Evolutionary conservation across 2,797 vertebrate genomes (phyloP), one percentile per base, ranked within the genome.

Genomic region (Helarctos malayanus): DNA sequence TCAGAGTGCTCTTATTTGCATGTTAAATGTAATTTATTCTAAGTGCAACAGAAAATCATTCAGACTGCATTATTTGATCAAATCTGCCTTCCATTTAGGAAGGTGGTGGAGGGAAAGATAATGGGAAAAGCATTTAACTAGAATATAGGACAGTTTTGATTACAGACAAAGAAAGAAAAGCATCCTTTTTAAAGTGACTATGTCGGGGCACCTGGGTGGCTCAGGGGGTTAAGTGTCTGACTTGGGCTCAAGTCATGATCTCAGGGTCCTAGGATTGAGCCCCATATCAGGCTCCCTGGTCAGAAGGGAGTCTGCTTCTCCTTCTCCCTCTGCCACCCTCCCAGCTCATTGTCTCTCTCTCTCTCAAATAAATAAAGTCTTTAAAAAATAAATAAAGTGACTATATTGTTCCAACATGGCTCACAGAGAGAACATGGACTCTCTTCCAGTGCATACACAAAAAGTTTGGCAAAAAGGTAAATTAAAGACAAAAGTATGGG

Each of bases 11-110:
- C 92, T 92, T 14, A 92, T 91, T 94, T 93, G 91, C 49, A 41
- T 47, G 83, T 93, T 89, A 82, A 96, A 95, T 84, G 45, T 38
- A 93, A 80, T 96, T 97, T 94, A 89, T 98, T 96, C 96, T 89
- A 96, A 95, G 68, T 84, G 21, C 97, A 95, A 97, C 2, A 19
- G 92, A 94, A 80, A 97, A 93, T 68, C 19, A 91, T 92, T 95
- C 79, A 97, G 63, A 95, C 73, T 76, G 25, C 56, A 95, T 88
- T 94, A 89, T 97, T 95, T 94, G 88, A 94, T 97, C 80, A 95
- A 96, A 97, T 91, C 29, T 88, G 25, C 41, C 93, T 97, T 76
- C 63, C 49, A 16, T 4, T 5, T 96, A 29, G 65, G 41, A 56
- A 85, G 38, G 13, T 65, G n/a, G 32, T 27, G 52, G 52, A 81